Base-by-base conservation (phyloP, 2,888 invertebrate species). In the Callyntrura sp. region DNA sequence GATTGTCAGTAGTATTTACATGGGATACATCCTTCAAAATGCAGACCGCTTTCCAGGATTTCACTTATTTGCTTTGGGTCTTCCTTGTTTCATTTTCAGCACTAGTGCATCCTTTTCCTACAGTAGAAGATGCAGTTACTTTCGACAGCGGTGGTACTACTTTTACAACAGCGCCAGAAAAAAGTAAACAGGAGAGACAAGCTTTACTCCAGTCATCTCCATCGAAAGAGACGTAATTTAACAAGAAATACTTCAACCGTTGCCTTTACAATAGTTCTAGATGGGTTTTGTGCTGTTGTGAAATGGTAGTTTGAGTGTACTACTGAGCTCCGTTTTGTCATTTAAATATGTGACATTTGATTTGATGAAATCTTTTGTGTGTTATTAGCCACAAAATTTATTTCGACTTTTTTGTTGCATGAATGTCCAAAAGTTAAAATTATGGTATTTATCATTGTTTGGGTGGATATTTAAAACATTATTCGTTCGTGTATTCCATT, bases 161-260 rank as follows among this genome's bases (percentile, higher is more conserved):
- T 35, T 4, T 43, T 43, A 1, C 60, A 20, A 25, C 28, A 55
- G 8, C 73, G 23, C 6, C 25, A 6, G 88, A 83, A 12, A 88
- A 65, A 20, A 43, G 17, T 60, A 88, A 88, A 73, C 88, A 83
- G 43, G 65, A 88, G 12, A 20, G 88, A n/a, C 88, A 88, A 51
- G 82, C 88, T 17, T 12, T 82, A 28, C 68, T 57, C 6, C 86
- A 78, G 28, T 65, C 86, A 17, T 81, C 87, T 11, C 88, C 73
- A 60, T 70, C 88, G n/a, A 88, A 88, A 83, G 88, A 88, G 65
- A 83, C 88, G 88, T 88, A 78, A 88, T 51, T 76, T 73, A 48
- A 25, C n/a, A 83, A 48, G 1, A 65, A 51, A 14, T 57, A 2
- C 43, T 45, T 23, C 1, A 43, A 35, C 14, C 43, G 17, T n/a